Base-by-base conservation (phyloP, 2,888 invertebrate species). In the Allolobophora icterica region DNA sequence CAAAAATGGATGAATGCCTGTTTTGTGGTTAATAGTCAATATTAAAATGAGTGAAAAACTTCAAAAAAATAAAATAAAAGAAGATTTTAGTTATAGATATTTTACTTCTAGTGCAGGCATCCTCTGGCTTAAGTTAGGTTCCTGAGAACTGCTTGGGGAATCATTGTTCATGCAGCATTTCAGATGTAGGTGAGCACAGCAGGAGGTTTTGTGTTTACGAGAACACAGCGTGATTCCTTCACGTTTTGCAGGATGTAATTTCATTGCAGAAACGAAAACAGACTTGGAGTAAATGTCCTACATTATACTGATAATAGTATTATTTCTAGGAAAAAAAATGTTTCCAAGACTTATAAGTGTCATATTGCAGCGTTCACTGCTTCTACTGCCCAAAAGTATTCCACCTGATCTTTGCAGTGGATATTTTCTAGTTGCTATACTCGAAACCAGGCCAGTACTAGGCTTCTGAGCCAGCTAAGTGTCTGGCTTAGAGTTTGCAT, bases 221-320 rank as follows among this genome's bases (percentile, higher is more conserved):
- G 30, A 71, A n/a, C 71, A 30, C 71, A 71, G 71, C 71, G n/a
- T 30, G 71, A n/a, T n/a, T n/a, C n/a, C 71, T 71, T 71, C 71
- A 71, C 71, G 13, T 71, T 71, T n/a, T 71, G 4, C 30, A 71
- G 71, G 71, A n/a, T 71, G 71, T n/a, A n/a, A n/a, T 71, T 71
- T 71, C 71, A 71, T 52, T 11, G 71, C n/a, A 71, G 71, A 71
- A 71, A 71, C 71, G n/a, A 71, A 71, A 71, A 71, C 71, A 71
- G 71, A 71, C 71, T 71, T 71, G n/a, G 71, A n/a, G 30, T n/a
- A 71, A n/a, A n/a, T 11, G n/a, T 71, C 71, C 71, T 71, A n/a
- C 71, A 71, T n/a, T 52, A 71, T 71, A 71, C n/a, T 71, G n/a
- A 71, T 71, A 71, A 71, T 71, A 71, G 13, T n/a, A 71, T 71